Evolutionary conservation across 2,888 invertebrate species (phyloP), one percentile per base, ranked within the genome.

Genomic region (Loripinus fragilis): DNA sequence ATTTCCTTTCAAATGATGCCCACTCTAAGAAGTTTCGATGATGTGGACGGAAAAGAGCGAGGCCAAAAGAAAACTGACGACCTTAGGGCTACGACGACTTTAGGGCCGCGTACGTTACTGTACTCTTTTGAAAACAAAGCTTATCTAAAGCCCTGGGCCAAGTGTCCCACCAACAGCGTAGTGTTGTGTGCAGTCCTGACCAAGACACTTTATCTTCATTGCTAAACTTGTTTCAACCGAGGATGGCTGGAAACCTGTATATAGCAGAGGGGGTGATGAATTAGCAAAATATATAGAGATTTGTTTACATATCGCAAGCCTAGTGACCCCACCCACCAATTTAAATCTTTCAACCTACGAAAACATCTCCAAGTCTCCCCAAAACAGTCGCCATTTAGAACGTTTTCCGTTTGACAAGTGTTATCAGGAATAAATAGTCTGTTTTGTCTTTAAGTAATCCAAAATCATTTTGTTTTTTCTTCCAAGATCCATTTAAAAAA

Each of bases 321-420:
- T 38, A 17, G n/a, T 45, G 52, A 52, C 52, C 25, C 52, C 52
- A 52, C 52, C 52, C 52, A 52, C 23, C n/a, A n/a, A n/a, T n/a
- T n/a, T n/a, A n/a, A n/a, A 52, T 52, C 20, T 45, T 45, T 15
- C 15, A 20, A 52, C 52, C 12, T 52, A 52, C 52, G 23, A 52
- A 52, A 52, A 25, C 52, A 25, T 52, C 25, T 25, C 23, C 25
- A 1, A 52, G 23, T 52, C 52, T 52, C 25, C 52, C 5, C 52
- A 52, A 25, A 20, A 52, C 12, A 5, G 52, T 25, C 12, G 52
- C 52, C 52, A 52, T 52, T 52, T 52, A 20, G 15, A 38, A 12
- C 45, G 8, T 15, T 20, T 45, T 12, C 15, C 45, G 45, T 20
- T 2, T 20, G 45, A 20, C n/a, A 45, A 45, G 7, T 2, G 3